Conservation (phyloP, 2,113 vertebrate genomes). For the Eclectus roratus region DNA sequence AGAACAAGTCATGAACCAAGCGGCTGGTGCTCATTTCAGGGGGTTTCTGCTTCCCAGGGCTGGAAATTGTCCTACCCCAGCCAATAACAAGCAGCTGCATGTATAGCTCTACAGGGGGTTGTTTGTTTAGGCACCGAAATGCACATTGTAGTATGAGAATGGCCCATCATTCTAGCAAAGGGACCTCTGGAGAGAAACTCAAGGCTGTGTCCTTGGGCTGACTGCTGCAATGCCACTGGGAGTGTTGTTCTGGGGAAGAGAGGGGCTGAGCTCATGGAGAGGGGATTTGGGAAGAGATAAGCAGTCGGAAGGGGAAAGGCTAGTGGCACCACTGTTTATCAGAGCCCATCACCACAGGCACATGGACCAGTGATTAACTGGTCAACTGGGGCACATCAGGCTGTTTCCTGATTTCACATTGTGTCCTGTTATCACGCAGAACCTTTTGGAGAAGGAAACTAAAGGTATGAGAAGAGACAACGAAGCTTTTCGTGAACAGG, state of each 20-base stretch:
- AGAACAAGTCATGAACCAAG: not conserved
- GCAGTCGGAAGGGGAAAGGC: not conserved
- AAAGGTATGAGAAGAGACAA: not conserved
- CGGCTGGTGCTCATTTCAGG: rapidly evolving
- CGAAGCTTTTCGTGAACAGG: not conserved
- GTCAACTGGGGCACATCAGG: not conserved
- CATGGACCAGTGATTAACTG: not conserved
- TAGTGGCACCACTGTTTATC: not conserved
- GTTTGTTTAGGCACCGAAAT: not conserved
- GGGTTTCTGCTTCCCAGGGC: not conserved
- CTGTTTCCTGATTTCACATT: not conserved
- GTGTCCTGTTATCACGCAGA: not conserved
- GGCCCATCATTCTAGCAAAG: not conserved
- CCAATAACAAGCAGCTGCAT: not conserved
- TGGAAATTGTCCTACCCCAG: not conserved
- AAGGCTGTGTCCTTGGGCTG: not conserved
- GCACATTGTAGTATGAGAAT: not conserved
- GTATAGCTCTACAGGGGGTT: rapidly evolving
- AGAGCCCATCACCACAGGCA: not conserved
- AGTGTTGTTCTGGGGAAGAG: rapidly evolving
- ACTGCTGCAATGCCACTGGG: rapidly evolving
- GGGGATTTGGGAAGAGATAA: not conserved
- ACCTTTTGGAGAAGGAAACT: not conserved
- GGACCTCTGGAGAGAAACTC: not conserved
- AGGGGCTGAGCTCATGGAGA: not conserved